These are phyloP conservation scores for Spodoptera frugiperda DNA, from an alignment of 1,140 invertebrate genomes.

Conservation along the genomic window DNA sequence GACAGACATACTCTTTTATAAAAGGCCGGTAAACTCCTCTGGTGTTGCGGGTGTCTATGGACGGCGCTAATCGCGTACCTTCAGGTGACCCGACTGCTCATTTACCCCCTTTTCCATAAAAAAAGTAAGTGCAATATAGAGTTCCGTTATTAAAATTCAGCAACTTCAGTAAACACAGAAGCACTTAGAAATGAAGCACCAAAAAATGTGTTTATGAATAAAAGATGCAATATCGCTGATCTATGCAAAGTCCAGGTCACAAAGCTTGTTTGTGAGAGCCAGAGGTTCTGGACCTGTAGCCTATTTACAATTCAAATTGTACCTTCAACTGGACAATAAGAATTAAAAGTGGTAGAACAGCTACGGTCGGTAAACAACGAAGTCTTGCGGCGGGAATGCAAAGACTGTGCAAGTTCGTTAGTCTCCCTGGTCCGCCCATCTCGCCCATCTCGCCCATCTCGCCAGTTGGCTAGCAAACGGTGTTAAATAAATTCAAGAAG, in stretches of 20 bases:
- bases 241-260: conserved; percentile 44
- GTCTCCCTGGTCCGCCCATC: neutral
- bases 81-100: too few species aligned
- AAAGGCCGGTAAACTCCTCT: too few species aligned
- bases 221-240: conserved; percentile 46
- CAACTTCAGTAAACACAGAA: too few species aligned
- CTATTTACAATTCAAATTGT: conserved; percentile 49
- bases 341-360: conserved; percentile 4
- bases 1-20: too few species aligned
- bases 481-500: conserved; percentile 23
- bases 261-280: conserved; percentile 45
- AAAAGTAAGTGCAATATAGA: too few species aligned
- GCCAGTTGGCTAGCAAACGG: neutral
- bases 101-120: too few species aligned
- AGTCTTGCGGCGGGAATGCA: conserved; percentile 38
- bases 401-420: conserved; percentile 36
- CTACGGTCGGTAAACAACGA: conserved; percentile 20
- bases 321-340: conserved; percentile 18
- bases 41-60: too few species aligned
- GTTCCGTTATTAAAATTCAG: too few species aligned
- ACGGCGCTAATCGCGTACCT: too few species aligned
- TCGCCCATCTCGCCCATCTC: neutral
- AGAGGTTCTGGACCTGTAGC: conserved; percentile 6
- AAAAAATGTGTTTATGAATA: conserved; percentile 49
- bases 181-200: neutral